A percentile compares a stretch with the other conserved stretches of the same genome.
These are phyloP conservation scores for Stichopus horrens DNA, from an alignment of 53 echinoderm and acorn worm genomes.

Conservation along the genomic window DNA sequence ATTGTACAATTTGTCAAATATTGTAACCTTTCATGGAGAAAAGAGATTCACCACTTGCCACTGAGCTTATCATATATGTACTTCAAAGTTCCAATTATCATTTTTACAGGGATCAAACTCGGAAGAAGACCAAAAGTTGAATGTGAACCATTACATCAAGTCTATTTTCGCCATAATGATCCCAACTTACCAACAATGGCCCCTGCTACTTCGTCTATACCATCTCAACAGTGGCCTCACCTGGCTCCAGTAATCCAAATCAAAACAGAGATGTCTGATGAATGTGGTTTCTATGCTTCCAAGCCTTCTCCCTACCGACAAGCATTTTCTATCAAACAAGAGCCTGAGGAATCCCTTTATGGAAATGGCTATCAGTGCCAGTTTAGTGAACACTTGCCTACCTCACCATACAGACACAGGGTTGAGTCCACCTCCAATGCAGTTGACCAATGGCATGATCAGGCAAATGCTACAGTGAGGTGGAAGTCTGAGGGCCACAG, in stretches of 20 bases:
- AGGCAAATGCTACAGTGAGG: not conserved
- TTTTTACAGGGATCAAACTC: conserved; percentile 82
- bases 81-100: not conserved
- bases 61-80: too few species aligned
- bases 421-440: not conserved
- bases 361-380: conserved; percentile 24
- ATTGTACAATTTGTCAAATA: too few species aligned
- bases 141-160: conserved; percentile 77
- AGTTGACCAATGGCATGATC: conserved; percentile 19
- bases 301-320: conserved; percentile 10
- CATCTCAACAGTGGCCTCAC: conserved; percentile 33
- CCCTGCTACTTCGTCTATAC: not conserved
- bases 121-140: conserved; percentile 91
- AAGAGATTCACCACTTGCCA: too few species aligned
- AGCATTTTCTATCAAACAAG: conserved; percentile 14
- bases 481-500: conserved; percentile 18
- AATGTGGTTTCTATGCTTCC: conserved; percentile 22
- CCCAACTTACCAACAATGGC: conserved; percentile 37
- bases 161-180: conserved; percentile 42
- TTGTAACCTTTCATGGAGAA: too few species aligned
- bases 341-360: conserved; percentile 11
- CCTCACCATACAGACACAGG: not conserved
- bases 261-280: conserved; percentile 41
- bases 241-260: conserved; percentile 30
- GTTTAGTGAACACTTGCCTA: conserved; percentile 1